Evolutionary conservation across 2,797 vertebrate species (phyloP).

Genomic region (Mormyrops boulengeri): DNA sequence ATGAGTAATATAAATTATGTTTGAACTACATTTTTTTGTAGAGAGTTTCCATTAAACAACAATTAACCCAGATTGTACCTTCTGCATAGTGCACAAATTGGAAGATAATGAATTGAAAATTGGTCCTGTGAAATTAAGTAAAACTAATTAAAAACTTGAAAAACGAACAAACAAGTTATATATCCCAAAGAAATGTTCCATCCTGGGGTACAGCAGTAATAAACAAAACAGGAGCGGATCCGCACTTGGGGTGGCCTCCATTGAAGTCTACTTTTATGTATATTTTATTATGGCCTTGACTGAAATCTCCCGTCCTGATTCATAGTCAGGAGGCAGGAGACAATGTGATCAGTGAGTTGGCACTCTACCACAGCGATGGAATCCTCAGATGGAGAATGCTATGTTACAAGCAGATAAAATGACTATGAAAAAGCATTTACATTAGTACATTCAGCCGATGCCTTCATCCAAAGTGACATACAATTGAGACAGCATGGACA

Average conservation of each 20-base stretch:
- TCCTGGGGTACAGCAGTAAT: conserved; percentile 22
- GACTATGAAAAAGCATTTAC: not conserved
- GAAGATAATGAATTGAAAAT: conserved; percentile 49
- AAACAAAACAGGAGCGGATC: conserved; percentile 30
- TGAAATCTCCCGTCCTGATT: not conserved
- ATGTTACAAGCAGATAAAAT: not conserved
- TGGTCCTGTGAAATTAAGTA: conserved; percentile 42
- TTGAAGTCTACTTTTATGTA: not conserved
- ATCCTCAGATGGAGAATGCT: not conserved
- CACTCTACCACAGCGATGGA: not conserved
- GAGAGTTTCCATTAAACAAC: conserved; percentile 41
- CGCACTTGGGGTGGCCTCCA: not conserved
- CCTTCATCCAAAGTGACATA: not conserved
- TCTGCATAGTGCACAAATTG: conserved; percentile 42
- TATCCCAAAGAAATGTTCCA: conserved; percentile 33
- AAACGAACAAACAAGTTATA: conserved; percentile 30
- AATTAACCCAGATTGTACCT: conserved; percentile 43
- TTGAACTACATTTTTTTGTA: conserved; percentile 20
- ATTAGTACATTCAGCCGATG: not conserved
- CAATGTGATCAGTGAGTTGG: not conserved
- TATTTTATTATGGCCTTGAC: not conserved
- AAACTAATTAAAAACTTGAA: conserved; percentile 45
- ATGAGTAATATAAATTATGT: conserved; percentile 23
- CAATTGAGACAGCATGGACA: not conserved
- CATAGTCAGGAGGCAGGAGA: not conserved